A percentile compares a stretch with the other conserved stretches of the same genome.
phyloP scores from a whole-genome alignment of 2,888 invertebrate genomes.

The Amblyjoppa proteus region DNA sequence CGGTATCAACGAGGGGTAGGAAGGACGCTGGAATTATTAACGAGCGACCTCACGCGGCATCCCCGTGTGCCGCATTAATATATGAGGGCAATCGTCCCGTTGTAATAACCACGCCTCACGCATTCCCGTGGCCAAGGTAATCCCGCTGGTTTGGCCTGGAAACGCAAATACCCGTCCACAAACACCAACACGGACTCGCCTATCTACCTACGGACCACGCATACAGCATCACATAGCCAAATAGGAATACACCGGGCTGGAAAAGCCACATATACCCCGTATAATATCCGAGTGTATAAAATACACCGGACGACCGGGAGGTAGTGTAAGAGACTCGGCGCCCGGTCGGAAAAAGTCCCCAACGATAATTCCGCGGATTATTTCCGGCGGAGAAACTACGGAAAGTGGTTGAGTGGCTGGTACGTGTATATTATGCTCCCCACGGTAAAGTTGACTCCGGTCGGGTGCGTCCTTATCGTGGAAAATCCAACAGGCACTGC shows the following conservation, averaged over 20 bases:
- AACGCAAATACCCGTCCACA: conserved; percentile 31
- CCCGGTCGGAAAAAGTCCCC: conserved; percentile 66
- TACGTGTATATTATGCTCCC: conserved; percentile 18
- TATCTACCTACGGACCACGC: background rate
- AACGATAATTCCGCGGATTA: conserved; percentile 71
- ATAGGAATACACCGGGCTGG: conserved; percentile 23
- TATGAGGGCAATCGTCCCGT: conserved; percentile 74
- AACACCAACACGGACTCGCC: conserved; percentile 1
- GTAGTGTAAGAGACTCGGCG: conserved; percentile 35
- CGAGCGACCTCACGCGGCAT: conserved; percentile 74
- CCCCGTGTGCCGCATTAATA: conserved; percentile 75
- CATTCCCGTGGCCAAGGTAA: conserved; percentile 60
- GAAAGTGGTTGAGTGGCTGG: conserved; percentile 58
- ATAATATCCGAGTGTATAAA: conserved; percentile 48
- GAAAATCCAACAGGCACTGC: conserved; percentile 18
- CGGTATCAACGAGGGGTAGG: conserved; percentile 30
- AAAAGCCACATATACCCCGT: conserved; percentile 19
- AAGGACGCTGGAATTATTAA: conserved; percentile 77
- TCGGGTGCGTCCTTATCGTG: conserved; percentile 27
- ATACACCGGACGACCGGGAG: conserved; percentile 44
- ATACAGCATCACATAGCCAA: background rate
- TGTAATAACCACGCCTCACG: conserved; percentile 65
- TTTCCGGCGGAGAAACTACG: conserved; percentile 71
- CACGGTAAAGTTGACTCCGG: conserved; percentile 59
- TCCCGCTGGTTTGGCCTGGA: conserved; percentile 49